A percentile compares a stretch with the other conserved stretches of the same genome.
phyloP scores from a whole-genome alignment of 1,140 invertebrate genomes.

The Cephus cinctus region DNA sequence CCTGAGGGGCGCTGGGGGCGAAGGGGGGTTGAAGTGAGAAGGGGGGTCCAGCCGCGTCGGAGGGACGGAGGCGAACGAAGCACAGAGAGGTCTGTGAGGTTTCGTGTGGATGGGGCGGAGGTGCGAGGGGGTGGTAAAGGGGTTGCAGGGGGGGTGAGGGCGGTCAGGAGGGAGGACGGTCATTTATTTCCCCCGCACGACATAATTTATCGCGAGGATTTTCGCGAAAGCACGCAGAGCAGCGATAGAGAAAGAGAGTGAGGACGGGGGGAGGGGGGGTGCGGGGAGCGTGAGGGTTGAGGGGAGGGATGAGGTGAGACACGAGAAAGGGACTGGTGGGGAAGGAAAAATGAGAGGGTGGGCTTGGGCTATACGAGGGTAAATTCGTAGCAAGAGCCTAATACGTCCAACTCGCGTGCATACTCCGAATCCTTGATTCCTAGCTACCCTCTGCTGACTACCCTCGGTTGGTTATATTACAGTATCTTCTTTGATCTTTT shows the following conservation, averaged over 20 bases:
- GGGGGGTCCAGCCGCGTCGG: neutral
- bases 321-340: neutral
- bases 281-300: slow-evolving; percentile 1
- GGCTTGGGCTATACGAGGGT: slow-evolving; percentile 6
- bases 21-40: neutral
- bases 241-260: slow-evolving; percentile 11
- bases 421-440: too few relatives aligned
- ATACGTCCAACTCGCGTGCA: too few relatives aligned
- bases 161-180: slow-evolving; percentile 43
- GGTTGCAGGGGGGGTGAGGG: slow-evolving; percentile 42
- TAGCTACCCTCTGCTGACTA: too few relatives aligned
- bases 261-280: neutral
- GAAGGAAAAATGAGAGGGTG: slow-evolving; percentile 8
- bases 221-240: slow-evolving; percentile 55
- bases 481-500: too few relatives aligned
- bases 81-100: slow-evolving; percentile 28
- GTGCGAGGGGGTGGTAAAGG: slow-evolving; percentile 18
- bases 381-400: too few relatives aligned
- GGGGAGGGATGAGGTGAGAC: slow-evolving; percentile 6
- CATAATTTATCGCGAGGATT: slow-evolving; percentile 59
- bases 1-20: neutral
- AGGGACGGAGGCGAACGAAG: slow-evolving; percentile 1
- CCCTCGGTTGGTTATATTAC: too few relatives aligned
- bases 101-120: slow-evolving; percentile 11
- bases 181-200: slow-evolving; percentile 55